Evolutionary conservation across 2,113 vertebrate species (phyloP), one percentile per base, ranked within the genome.

Genomic region (Brachionichthys hirsutus): DNA sequence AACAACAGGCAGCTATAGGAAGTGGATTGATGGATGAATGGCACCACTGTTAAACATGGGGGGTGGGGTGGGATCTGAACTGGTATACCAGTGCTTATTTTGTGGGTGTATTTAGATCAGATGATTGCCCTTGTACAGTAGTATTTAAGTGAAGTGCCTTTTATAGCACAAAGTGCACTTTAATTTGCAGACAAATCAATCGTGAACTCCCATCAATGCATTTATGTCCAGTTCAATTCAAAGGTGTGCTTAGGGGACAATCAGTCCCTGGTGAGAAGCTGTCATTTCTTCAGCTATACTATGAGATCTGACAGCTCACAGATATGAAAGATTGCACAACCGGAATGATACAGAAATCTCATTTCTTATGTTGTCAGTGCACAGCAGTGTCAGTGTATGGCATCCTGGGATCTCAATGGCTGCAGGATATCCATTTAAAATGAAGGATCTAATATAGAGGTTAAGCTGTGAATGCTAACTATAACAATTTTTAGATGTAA

Each of bases 111-210:
- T 54, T 80, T 57, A 55, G n/a, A 10, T 64, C 35, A 47, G 40
- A 72, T 67, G 55, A 73, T 75, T 62, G 52, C 53, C 60, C 72
- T 35, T 64, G 48, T 52, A 19, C 30, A 3, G 57, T 48, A 30
- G 24, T 54, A 64, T 64, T 30, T 30, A 44, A 13, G 35, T 56
- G 66, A 38, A 70, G 56, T 22, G 15, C 48, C n/a, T 73, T 85
- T 72, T 54, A 70, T 11, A 36, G 53, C 75, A 69, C 13, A 73
- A 24, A 61, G 59, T 57, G 63, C 62, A 63, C 17, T 46, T 68
- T 70, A 40, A 73, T 56, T 46, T 54, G 35, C 16, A 15, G 30
- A 13, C 20, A 12, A 47, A 52, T 70, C 30, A 41, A 43, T 10
- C 35, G 18, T 44, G 45, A 66, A 30, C 65, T 62, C 58, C 62